Evolutionary conservation across 2,113 vertebrate species (phyloP), one percentile per base, ranked within the genome.

Genomic region (Connochaetes taurinus): DNA sequence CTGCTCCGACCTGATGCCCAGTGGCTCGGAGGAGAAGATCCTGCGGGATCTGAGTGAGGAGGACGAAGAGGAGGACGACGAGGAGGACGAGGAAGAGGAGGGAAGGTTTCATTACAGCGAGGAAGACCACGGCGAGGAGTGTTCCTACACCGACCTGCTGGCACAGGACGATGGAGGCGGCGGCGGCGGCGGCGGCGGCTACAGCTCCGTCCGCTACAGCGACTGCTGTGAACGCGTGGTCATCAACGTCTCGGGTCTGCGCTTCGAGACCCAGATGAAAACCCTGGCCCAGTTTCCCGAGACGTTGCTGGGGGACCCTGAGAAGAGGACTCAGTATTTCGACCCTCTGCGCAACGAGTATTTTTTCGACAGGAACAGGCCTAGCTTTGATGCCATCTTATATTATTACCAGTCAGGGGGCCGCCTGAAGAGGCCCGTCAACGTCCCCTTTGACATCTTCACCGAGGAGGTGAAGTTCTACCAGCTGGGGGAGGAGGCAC

Each of bases 401-500:
- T 99, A 99, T 98, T 99, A 99, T 93, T 99, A 99, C 97, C 99
- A 99, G 98, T 99, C 99, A 0, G 99, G 99, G 0, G 99, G 99
- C 0, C 99, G 99, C 5, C 99, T 99, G 97, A 99, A 99, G 99
- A 99, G 99, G 97, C 99, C 99, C 0, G 99, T 98, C 95, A 99
- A 99, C 23, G 99, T 99, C 17, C 99, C 99, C 17, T 99, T 99
- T 84, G 99, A 99, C 97, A 99, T 99, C 98, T 99, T 99, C 99
- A 99, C 99, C 0, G 99, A 99, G 99, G 99, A 99, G 98, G 99
- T 99, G 83, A 99, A 99, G 98, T 99, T 99, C 98, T 99, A 99
- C 74, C 99, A 99, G 36, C 98, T 99, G 84, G 99, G 99, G 15
- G 99, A 99, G 5, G 99, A 99, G 98, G 99, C 99, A 57, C 99